Conservation (phyloP, 2,888 invertebrate species). For the Cryptosula pallasiana region DNA sequence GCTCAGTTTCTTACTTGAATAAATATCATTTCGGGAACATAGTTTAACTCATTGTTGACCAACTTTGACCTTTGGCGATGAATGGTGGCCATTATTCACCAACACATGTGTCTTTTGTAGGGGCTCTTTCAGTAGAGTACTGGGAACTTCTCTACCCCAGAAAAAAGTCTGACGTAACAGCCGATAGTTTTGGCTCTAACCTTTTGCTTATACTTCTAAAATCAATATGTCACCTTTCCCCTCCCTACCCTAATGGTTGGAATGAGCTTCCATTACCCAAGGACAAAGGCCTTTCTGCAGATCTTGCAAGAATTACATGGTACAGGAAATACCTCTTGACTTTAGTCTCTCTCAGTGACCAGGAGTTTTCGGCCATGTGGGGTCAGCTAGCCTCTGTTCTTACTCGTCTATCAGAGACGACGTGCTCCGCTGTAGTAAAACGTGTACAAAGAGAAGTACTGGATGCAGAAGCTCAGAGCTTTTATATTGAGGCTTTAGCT, state of each 20-base stretch:
- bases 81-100: too few relatives aligned
- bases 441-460: constrained; percentile 16
- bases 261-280: constrained; percentile 33
- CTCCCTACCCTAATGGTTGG: constrained; percentile 49
- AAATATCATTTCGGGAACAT: too few relatives aligned
- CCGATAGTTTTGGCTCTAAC: constrained; percentile 37
- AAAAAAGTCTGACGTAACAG: constrained; percentile 31
- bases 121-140: constrained; percentile 24
- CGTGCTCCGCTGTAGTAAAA: neutral
- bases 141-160: constrained; percentile 31
- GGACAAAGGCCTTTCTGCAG: constrained; percentile 41
- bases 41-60: too few relatives aligned
- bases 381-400: neutral
- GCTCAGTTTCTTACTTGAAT: too few relatives aligned
- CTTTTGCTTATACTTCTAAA: constrained; percentile 38
- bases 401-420: neutral
- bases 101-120: neutral
- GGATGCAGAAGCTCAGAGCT: neutral
- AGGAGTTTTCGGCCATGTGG: neutral
- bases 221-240: constrained; percentile 41
- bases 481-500: constrained; percentile 2
- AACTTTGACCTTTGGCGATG: too few relatives aligned
- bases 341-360: neutral
- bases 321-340: constrained; percentile 27
- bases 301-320: constrained; percentile 39